Conservation (phyloP, 2,113 vertebrate species). For the Bubo bubo region DNA sequence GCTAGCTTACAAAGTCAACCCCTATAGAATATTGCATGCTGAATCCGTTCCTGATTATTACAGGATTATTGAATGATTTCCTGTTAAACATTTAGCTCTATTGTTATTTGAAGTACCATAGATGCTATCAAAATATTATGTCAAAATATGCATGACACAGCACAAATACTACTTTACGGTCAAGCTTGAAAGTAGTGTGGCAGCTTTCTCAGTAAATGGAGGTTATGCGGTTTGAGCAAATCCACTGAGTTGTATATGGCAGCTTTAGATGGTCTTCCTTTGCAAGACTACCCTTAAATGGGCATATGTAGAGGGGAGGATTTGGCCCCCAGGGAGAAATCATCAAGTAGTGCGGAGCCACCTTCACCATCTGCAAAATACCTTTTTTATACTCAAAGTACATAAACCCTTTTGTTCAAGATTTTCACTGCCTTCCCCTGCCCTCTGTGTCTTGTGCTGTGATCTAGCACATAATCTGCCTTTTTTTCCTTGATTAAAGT, state of each 20-base stretch:
- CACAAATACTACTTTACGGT: not conserved
- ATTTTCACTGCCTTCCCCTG: not conserved
- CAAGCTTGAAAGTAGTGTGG: not conserved
- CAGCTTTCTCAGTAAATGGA: not conserved
- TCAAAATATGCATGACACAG: not conserved
- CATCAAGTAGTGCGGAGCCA: not conserved
- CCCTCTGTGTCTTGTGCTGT: not conserved
- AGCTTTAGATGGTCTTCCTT: not conserved
- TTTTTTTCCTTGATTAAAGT: not conserved
- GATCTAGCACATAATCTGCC: not conserved
- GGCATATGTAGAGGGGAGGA: not conserved
- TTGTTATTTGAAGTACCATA: not conserved
- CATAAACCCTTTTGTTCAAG: not conserved
- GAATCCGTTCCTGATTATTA: not conserved
- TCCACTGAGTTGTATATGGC: not conserved
- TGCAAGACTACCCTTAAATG: not conserved
- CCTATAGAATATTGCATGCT: not conserved
- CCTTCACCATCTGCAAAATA: not conserved
- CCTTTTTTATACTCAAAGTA: not conserved
- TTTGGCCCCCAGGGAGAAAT: not conserved
- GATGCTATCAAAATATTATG: not conserved
- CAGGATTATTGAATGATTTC: not conserved
- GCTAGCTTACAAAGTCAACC: not conserved
- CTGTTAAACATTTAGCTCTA: not conserved
- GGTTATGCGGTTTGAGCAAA: not conserved